Evolutionary conservation across 2,113 vertebrate genomes (phyloP).

Genomic region (Pteruthius melanotis): DNA sequence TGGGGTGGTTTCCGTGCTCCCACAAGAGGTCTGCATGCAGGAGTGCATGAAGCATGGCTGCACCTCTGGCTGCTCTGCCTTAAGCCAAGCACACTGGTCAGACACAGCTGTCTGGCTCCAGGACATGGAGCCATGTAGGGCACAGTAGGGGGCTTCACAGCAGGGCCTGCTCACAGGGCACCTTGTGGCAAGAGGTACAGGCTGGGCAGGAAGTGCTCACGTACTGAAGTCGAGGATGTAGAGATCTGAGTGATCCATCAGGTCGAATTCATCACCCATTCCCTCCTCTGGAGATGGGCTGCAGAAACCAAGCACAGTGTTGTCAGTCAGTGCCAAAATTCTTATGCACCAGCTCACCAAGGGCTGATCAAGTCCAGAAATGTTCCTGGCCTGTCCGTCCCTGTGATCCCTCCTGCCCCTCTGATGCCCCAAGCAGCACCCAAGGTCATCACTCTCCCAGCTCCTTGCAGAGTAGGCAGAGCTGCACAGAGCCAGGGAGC

Average conservation of each 20-base stretch:
- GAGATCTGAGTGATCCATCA: constrained; percentile 99
- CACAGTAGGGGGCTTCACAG: background rate
- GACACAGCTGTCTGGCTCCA: background rate
- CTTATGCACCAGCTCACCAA: background rate
- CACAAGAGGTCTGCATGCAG: background rate
- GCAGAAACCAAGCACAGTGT: constrained; percentile 14
- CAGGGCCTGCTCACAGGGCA: background rate
- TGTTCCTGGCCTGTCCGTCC: background rate
- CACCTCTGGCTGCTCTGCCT: background rate
- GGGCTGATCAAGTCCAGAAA: background rate
- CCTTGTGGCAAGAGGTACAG: background rate
- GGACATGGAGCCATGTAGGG: accelerated
- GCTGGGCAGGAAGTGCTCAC: constrained; percentile 64
- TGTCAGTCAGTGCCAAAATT: background rate
- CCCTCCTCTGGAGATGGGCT: constrained; percentile 97
- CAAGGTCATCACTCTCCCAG: background rate
- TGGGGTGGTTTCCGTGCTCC: background rate
- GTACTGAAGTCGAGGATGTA: constrained; percentile 98
- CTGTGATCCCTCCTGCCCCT: background rate
- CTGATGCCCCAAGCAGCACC: background rate
- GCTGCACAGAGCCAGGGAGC: background rate
- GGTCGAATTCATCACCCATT: constrained; percentile 96
- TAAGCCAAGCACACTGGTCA: background rate
- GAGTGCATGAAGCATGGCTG: background rate
- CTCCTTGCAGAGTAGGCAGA: background rate